Base-by-base conservation (phyloP, 2,888 invertebrate genomes). In the Hedychridium roseum region DNA sequence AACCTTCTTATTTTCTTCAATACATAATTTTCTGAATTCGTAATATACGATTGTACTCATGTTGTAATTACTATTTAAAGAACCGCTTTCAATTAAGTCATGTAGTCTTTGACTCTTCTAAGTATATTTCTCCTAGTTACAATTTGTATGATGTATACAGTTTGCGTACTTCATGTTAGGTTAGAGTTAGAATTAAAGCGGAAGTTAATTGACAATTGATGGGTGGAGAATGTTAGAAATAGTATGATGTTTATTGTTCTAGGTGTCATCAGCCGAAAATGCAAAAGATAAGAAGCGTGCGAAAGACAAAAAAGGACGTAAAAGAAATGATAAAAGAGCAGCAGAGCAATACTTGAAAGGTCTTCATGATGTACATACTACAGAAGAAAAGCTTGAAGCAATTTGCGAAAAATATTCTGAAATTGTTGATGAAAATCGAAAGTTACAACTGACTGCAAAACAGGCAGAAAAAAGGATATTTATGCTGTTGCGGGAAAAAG, bases 391-490 rank as follows among this genome's bases (percentile, higher is more conserved):
- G 76, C 76, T 90, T 20, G 81, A 84, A 2, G 81, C 85, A 1
- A 82, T 92, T 55, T 86, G 87, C 65, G 88, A 88, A 66, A 92
- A 90, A 70, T 92, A 91, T 73, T 81, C 88, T 1, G 91, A 92
- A 64, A 80, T 88, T 2, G 84, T 88, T 7, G 91, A 92, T 60
- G 91, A 91, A 43, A 88, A 87, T 70, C 82, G 85, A 53, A 85
- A 85, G 52, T 70, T 85, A 51, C 85, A 85, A 55, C 80, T 82
- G 53, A 81, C 81, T 36, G 78, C 84, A 9, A 86, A 86, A 57
- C 83, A 84, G 50, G 81, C 84, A 0, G 88, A 88, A 54, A 87
- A 85, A 50, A 82, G 85, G 43, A 79, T 84, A 49, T 80, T 82
- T 14, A 70, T 85, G 53, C 73, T 88, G 14, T 79, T 85, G 34